Base-by-base conservation (phyloP, 2,888 invertebrate genomes). In the Axea sp. region DNA sequence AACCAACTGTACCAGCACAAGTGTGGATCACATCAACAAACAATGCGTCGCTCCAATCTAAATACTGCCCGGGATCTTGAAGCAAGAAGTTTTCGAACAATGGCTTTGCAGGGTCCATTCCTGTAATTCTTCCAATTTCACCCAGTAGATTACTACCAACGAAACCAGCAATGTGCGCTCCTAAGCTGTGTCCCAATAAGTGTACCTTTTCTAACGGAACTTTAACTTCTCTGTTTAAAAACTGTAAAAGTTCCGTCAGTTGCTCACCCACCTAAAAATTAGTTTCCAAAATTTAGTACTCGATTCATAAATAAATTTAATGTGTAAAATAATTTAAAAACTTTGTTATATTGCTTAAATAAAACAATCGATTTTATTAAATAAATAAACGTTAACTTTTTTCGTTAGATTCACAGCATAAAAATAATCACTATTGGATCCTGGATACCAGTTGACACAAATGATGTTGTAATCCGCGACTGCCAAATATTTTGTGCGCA, bases 21-120 rank as follows among this genome's bases (percentile, higher is more conserved):
- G 93, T 93, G 81, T 95, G 94, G 47, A 94, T 92, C 0, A 94
- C 90, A 82, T 94, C 94, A 1, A 89, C 94, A 80, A 93, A 94
- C 12, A 89, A 86, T 0, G 94, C 94, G 82, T 94, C 94, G 1
- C 88, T 89, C 19, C 87, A 86, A 76, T 93, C 93, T 39, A 94
- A 87, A 47, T 90, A 88, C 51, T 89, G 88, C 1, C 75, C 77
- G 0, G 79, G 47, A 41, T 88, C 88, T 35, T 78, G 81, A 5
- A 80, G 33, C 5, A 81, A 26, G n/a, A 83, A 87, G 14, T 78
- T 77, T 83, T 91, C 91, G 82, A 92, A 93, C 2, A 90, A 88
- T 0, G 93, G 93, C 11, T 90, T 84, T 0, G 94, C 94, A 0
- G 94, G 94, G 87, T 94, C 94, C 75, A 90, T 76, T 0, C 88